Conservation (phyloP, 2,113 vertebrate species). For the Scalopus aquaticus region DNA sequence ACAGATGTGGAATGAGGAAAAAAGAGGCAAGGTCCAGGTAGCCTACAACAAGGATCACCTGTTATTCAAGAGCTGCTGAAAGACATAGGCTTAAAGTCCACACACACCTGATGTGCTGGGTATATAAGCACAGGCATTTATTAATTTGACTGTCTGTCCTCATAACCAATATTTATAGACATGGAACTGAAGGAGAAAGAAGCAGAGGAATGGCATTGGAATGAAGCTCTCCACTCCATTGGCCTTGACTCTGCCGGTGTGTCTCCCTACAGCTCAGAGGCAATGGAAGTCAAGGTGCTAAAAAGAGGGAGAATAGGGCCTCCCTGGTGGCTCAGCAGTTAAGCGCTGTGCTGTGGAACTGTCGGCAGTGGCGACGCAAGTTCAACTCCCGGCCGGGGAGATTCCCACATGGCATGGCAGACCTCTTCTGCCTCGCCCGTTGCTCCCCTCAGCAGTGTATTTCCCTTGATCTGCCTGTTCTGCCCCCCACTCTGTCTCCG, state of each 20-base stretch:
- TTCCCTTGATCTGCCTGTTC: too few species aligned
- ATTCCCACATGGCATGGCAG: too few species aligned
- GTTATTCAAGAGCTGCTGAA: neutral
- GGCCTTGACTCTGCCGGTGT: neutral
- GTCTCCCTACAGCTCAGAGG: neutral
- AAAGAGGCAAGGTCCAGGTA: neutral
- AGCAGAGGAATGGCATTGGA: neutral
- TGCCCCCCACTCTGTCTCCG: too few species aligned
- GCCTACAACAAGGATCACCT: neutral
- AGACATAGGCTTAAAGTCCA: neutral
- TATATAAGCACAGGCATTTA: neutral
- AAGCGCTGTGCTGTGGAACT: too few species aligned
- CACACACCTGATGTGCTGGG: neutral
- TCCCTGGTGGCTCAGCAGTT: too few species aligned
- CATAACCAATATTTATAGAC: neutral
- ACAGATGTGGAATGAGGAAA: fast-evolving
- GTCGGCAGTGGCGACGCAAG: too few species aligned
- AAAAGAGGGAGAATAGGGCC: neutral
- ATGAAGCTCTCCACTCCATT: neutral
- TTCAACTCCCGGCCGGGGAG: too few species aligned
- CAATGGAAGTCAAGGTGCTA: neutral
- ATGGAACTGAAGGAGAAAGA: neutral
- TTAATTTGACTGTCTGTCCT: neutral
- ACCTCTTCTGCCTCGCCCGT: too few species aligned
- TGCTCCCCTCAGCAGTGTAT: too few species aligned